These are phyloP conservation scores for Pegoplata infirma DNA, from an alignment of 2,888 invertebrate genomes.

Conservation along the genomic window DNA sequence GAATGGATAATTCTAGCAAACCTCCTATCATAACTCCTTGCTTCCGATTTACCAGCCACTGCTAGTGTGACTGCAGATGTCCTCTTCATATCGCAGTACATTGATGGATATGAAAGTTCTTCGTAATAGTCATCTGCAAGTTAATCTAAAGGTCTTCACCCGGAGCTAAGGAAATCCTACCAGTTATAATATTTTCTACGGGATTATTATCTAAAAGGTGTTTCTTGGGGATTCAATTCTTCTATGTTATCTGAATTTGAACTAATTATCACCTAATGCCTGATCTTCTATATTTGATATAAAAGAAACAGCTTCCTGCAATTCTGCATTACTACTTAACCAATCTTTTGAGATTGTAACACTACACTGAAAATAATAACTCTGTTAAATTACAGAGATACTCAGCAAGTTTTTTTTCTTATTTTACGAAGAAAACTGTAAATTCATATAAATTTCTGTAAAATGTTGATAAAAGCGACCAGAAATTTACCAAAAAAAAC, in stretches of 20 bases:
- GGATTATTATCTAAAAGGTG: slow-evolving; percentile 52
- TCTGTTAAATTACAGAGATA: no score
- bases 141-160: slow-evolving; percentile 43
- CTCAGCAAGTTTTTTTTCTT: no score
- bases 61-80: slow-evolving; percentile 6
- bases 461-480: no score
- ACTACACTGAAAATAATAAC: no score
- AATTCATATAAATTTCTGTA: no score
- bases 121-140: slow-evolving; percentile 49
- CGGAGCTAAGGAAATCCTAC: slow-evolving; percentile 45
- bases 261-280: neutral
- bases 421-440: no score
- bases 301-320: slow-evolving; percentile 28
- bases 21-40: slow-evolving; percentile 48
- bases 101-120: slow-evolving; percentile 46
- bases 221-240: slow-evolving; percentile 43
- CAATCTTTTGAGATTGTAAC: slow-evolving; percentile 34
- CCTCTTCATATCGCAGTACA: slow-evolving; percentile 38
- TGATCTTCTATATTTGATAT: slow-evolving; percentile 28
- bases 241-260: neutral
- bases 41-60: slow-evolving; percentile 46
- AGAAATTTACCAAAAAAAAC: no score
- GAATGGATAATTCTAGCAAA: slow-evolving; percentile 43
- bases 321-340: slow-evolving; percentile 4
- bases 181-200: slow-evolving; percentile 24